Percentiles rank a stretch among this genome's conserved stretches.
Conservation (phyloP, 2,888 invertebrate species). For the Frankliniella fusca region DNA sequence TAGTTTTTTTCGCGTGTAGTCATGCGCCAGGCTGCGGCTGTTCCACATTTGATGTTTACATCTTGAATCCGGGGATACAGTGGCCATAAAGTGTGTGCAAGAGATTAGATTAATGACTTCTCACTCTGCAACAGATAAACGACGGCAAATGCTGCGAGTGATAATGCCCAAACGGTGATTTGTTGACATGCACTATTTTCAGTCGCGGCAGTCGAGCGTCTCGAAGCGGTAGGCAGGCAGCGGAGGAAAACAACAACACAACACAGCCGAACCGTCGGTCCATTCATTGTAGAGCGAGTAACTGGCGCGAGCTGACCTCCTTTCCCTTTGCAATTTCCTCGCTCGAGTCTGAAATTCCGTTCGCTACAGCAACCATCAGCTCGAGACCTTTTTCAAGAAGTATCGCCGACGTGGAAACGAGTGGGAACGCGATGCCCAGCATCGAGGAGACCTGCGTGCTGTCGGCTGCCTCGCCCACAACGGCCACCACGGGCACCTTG, state of each 20-base stretch:
- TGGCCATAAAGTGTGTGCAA: background rate
- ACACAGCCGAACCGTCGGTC: constrained; percentile 38
- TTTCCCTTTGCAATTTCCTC: background rate
- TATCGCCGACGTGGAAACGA: background rate
- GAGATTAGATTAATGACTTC: background rate
- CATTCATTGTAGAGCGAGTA: constrained; percentile 36
- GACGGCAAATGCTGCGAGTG: too few relatives aligned
- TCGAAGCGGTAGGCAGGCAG: constrained; percentile 33
- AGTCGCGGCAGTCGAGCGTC: constrained; percentile 34
- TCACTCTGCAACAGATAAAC: too few relatives aligned
- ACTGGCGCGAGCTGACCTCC: constrained; percentile 27
- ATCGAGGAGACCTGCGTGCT: constrained; percentile 40
- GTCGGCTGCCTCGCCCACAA: constrained; percentile 27
- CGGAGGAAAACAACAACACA: constrained; percentile 41
- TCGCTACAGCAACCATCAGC: background rate
- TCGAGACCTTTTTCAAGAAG: background rate
- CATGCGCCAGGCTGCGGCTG: constrained; percentile 28
- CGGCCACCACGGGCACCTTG: background rate
- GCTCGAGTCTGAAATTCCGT: background rate
- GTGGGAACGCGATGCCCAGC: constrained; percentile 38
- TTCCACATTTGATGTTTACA: constrained; percentile 38
- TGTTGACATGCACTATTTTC: constrained; percentile 40
- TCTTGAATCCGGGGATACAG: constrained; percentile 21
- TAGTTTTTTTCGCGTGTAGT: background rate
- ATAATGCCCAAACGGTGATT: constrained; percentile 27